These are phyloP conservation scores for Quadriops clusia DNA, from an alignment of 2,888 invertebrate genomes.

Conservation along the genomic window DNA sequence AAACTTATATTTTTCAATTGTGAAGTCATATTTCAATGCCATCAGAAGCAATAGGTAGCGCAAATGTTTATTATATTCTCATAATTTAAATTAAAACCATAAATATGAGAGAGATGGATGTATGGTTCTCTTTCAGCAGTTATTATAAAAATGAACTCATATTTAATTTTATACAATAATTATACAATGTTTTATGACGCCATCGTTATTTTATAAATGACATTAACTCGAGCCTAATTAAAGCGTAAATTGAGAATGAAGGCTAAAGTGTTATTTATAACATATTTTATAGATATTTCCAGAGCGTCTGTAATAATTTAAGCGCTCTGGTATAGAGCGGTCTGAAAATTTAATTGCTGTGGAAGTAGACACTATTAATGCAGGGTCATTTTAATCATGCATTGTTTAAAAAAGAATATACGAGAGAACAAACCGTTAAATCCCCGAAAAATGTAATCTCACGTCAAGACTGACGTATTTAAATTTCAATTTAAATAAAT, in stretches of 20 bases:
- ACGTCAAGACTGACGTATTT: slow-evolving; percentile 15
- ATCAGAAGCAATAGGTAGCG: no score
- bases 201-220: slow-evolving; percentile 23
- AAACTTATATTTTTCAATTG: no score
- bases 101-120: no score
- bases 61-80: no score
- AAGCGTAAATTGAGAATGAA: slow-evolving; percentile 30
- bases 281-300: slow-evolving; percentile 20
- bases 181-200: slow-evolving; percentile 21
- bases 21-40: no score
- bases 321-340: slow-evolving; percentile 11
- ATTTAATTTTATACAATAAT: slow-evolving; percentile 12
- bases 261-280: slow-evolving; percentile 26
- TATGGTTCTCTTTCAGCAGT: no score
- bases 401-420: slow-evolving; percentile 3
- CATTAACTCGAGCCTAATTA: slow-evolving; percentile 24
- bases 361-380: slow-evolving; percentile 9
- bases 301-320: slow-evolving; percentile 15
- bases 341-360: slow-evolving; percentile 14
- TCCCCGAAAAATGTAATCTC: slow-evolving; percentile 12
- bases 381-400: slow-evolving; percentile 2
- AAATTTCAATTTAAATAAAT: slow-evolving; percentile 17
- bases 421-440: slow-evolving; percentile 10
- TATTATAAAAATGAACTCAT: no score
- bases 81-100: no score